These are phyloP conservation scores for Steatornis caripensis DNA, from an alignment of 2,113 vertebrate genomes.

Conservation along the genomic window DNA sequence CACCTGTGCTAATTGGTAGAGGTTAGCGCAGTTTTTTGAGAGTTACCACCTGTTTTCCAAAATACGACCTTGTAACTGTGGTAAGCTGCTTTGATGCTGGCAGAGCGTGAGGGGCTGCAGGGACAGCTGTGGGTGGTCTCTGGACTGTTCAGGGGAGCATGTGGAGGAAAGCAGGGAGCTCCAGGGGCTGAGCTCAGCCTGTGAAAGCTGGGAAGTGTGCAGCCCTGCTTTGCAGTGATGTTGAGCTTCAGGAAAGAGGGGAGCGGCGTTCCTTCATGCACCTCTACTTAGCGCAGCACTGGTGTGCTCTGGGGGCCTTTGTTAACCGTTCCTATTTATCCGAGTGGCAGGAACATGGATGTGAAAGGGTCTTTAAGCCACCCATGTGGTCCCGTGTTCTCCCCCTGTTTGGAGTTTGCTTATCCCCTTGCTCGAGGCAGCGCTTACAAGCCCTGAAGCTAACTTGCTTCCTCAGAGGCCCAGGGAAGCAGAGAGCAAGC, in stretches of 20 bases:
- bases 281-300: neutral
- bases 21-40: neutral
- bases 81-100: neutral
- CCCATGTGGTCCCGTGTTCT: neutral
- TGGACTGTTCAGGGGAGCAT: neutral
- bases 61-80: neutral
- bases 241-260: neutral
- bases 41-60: neutral
- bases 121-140: neutral
- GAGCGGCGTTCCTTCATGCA: neutral
- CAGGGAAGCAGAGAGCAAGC: neutral
- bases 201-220: neutral
- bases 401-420: neutral
- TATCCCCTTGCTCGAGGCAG: neutral
- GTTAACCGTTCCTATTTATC: neutral
- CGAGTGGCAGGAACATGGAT: neutral
- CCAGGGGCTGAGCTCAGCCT: neutral
- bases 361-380: neutral
- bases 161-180: neutral
- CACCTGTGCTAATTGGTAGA: neutral
- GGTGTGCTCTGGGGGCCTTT: neutral
- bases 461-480: neutral
- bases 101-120: neutral
- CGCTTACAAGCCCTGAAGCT: neutral
- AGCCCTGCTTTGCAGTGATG: neutral